Evolutionary conservation across 1,140 invertebrate species (phyloP).

Genomic region (Druon quercuslanigerum): DNA sequence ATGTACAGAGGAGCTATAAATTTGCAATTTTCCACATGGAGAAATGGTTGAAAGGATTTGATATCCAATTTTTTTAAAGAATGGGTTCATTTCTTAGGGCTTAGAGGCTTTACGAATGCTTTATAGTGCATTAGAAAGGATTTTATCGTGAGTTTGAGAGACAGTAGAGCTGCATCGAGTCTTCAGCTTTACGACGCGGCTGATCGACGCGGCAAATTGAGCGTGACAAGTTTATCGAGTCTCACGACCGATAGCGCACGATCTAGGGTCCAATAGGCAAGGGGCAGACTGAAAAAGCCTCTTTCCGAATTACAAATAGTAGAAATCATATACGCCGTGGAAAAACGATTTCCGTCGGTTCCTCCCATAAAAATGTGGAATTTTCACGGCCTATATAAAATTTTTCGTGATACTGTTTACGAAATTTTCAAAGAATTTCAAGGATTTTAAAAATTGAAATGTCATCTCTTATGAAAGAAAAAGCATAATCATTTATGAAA

Average conservation of each 20-base stretch:
- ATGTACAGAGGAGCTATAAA: too few species aligned
- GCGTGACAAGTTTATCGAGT: conserved; percentile 31
- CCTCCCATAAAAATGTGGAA: background rate
- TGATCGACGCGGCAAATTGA: conserved; percentile 27
- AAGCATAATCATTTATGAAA: too few species aligned
- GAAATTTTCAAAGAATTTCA: too few species aligned
- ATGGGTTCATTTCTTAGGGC: too few species aligned
- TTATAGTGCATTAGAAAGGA: conserved; percentile 20
- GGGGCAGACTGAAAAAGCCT: background rate
- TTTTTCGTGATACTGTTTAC: too few species aligned
- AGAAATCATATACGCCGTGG: background rate
- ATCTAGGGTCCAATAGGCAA: conserved; percentile 12
- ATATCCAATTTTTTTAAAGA: too few species aligned
- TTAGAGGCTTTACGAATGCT: background rate
- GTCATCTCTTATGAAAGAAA: too few species aligned
- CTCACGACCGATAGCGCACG: conserved; percentile 30
- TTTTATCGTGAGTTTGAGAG: conserved; percentile 1
- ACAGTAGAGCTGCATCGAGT: conserved; percentile 13
- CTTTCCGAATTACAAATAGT: conserved; percentile 3
- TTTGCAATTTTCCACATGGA: too few species aligned
- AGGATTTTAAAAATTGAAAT: too few species aligned
- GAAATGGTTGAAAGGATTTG: too few species aligned
- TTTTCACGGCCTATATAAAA: too few species aligned
- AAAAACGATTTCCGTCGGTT: background rate
- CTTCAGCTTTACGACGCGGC: conserved; percentile 21